A percentile compares a stretch with the other conserved stretches of the same genome.
Evolutionary conservation across 2,113 vertebrate genomes (phyloP).

Genomic region (Dendrocopos noguchii): DNA sequence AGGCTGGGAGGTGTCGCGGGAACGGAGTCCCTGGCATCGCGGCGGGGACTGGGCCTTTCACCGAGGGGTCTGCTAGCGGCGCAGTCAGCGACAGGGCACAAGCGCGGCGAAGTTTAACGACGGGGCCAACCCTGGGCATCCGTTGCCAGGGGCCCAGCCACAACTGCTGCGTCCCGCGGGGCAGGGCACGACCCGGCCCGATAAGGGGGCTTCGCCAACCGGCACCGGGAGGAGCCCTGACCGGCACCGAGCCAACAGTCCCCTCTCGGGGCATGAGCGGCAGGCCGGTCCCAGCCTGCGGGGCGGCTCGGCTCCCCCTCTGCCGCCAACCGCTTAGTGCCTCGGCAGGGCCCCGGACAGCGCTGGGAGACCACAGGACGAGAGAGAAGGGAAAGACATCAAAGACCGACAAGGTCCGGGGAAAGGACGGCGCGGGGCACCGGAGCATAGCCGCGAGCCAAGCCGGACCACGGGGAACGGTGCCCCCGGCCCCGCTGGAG

Average conservation of each 20-base stretch:
- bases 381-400: too few species aligned
- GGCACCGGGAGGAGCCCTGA: too few species aligned
- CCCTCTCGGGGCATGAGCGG: not conserved
- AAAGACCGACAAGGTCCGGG: too few species aligned
- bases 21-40: not conserved
- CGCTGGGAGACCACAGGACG: not conserved
- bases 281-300: not conserved
- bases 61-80: not conserved
- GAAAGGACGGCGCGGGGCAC: fast-evolving
- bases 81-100: fast-evolving
- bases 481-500: not conserved
- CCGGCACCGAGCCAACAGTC: too few species aligned
- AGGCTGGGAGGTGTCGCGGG: fast-evolving
- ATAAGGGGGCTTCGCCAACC: not conserved
- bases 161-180: not conserved
- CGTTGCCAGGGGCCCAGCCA: not conserved
- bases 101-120: not conserved
- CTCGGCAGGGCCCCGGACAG: not conserved
- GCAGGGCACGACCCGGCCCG: too few species aligned
- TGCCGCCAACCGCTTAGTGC: not conserved
- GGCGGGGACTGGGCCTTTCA: fast-evolving
- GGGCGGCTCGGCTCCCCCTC: not conserved
- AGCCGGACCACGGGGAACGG: not conserved
- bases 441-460: fast-evolving
- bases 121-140: not conserved